Percentiles rank a stretch among this genome's conserved stretches.
These are phyloP conservation scores for Phaedon cochleariae DNA, from an alignment of 2,888 invertebrate genomes.

Conservation along the genomic window DNA sequence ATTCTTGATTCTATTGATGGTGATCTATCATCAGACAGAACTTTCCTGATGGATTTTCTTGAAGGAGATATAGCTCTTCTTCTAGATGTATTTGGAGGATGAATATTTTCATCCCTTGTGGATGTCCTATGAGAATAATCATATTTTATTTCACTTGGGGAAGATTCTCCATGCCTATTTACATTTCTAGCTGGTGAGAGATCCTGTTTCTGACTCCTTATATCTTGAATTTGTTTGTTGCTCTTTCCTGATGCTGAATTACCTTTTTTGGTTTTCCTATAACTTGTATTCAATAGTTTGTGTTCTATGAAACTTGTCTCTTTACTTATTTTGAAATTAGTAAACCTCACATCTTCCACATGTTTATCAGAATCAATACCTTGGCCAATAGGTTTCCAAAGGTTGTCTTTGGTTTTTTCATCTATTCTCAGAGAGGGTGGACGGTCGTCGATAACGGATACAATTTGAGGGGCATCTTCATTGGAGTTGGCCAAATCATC, in stretches of 20 bases:
- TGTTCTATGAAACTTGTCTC: too few species aligned
- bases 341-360: background rate
- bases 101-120: too few species aligned
- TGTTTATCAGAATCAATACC: conserved; percentile 23
- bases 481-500: conserved; percentile 75
- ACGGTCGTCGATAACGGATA: conserved; percentile 85
- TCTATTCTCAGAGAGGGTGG: conserved; percentile 69
- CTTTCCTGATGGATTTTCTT: background rate
- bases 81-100: too few species aligned
- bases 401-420: conserved; percentile 54
- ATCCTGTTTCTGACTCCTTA: background rate
- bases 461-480: conserved; percentile 93
- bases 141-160: conserved; percentile 34
- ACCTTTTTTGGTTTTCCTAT: conserved; percentile 25
- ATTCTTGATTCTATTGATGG: background rate
- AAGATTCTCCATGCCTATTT: conserved; percentile 13
- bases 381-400: conserved; percentile 57
- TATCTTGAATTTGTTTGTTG: conserved; percentile 24
- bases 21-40: background rate
- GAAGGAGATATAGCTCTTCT: too few species aligned
- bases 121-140: too few species aligned
- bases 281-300: background rate
- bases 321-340: too few species aligned
- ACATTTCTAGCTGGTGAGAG: conserved; percentile 12
- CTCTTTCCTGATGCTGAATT: conserved; percentile 50